Conservation (phyloP, 2,113 vertebrate species). For the Cyprinodon tularosa region DNA sequence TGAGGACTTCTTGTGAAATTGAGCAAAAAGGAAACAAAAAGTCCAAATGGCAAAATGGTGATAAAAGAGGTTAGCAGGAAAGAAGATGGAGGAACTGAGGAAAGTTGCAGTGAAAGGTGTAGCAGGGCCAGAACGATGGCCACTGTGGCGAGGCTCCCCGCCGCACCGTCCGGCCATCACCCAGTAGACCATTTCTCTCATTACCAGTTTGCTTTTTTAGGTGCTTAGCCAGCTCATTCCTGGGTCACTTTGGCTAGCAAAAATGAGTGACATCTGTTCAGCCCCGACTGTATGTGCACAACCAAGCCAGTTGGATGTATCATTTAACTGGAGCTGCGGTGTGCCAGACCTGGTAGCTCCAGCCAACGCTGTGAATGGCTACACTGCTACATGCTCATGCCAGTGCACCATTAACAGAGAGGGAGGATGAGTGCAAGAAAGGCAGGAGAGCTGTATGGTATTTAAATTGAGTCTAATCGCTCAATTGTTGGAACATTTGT, state of each 20-base stretch:
- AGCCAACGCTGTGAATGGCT: constrained; percentile 56
- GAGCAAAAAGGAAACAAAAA: constrained; percentile 11
- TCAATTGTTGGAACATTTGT: constrained; percentile 5
- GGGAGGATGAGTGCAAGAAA: constrained; percentile 31
- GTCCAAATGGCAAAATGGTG: neutral
- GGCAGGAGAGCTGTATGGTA: neutral
- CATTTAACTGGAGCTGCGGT: constrained; percentile 40
- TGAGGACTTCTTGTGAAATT: neutral
- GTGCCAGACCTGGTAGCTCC: constrained; percentile 62
- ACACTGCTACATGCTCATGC: constrained; percentile 30
- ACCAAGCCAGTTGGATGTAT: constrained; percentile 63
- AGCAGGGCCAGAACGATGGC: constrained; percentile 25
- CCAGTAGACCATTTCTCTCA: constrained; percentile 47
- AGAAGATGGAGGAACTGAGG: constrained; percentile 3
- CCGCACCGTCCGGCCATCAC: constrained; percentile 22
- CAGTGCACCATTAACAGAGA: constrained; percentile 57
- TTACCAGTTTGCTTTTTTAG: constrained; percentile 48
- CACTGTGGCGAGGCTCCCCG: constrained; percentile 29
- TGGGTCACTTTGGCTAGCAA: constrained; percentile 63
- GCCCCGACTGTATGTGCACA: constrained; percentile 35
- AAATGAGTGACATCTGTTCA: constrained; percentile 68
- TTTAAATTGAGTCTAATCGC: constrained; percentile 29
- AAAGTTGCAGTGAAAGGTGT: constrained; percentile 31
- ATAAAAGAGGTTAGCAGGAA: neutral
- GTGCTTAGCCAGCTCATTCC: constrained; percentile 63